Percentiles rank a stretch among this genome's conserved stretches.
phyloP scores from a whole-genome alignment of 1,140 invertebrate genomes.

The Rhynchophorus ferrugineus region DNA sequence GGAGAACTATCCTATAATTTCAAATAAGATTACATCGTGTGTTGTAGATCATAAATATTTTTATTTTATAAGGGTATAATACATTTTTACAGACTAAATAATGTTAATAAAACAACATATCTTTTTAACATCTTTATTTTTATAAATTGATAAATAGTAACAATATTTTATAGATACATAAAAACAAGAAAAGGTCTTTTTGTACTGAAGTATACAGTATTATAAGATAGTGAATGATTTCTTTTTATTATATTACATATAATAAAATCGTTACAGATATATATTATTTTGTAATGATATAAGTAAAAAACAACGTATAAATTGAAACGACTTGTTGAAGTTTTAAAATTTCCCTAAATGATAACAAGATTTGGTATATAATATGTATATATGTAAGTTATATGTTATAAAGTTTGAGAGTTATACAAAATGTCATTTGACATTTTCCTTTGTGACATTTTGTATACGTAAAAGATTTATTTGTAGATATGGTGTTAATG shows the following conservation, averaged over 20 bases:
- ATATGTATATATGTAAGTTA: too few relatives aligned
- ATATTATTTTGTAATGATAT: not conserved
- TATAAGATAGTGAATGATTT: not conserved
- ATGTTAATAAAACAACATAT: not conserved
- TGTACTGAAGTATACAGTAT: conserved; percentile 20
- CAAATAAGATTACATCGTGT: too few relatives aligned
- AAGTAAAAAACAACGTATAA: not conserved
- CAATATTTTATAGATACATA: conserved; percentile 19
- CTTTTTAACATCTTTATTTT: conserved; percentile 19
- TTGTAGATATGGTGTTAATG: not conserved
- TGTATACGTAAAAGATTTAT: not conserved
- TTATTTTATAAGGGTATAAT: too few relatives aligned
- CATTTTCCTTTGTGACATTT: not conserved
- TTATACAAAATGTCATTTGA: not conserved
- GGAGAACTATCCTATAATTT: too few relatives aligned
- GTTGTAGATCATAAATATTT: too few relatives aligned
- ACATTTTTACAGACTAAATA: too few relatives aligned
- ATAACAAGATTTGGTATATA: not conserved
- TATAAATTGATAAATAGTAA: conserved; percentile 24
- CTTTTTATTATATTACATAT: conserved; percentile 5
- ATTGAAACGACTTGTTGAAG: not conserved
- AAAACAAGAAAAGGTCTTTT: conserved; percentile 19
- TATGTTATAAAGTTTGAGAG: not conserved
- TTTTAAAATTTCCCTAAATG: not conserved
- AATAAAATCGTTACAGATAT: not conserved